phyloP scores from a whole-genome alignment of 2,113 vertebrate genomes.

The Plecturocebus donacophilus region DNA sequence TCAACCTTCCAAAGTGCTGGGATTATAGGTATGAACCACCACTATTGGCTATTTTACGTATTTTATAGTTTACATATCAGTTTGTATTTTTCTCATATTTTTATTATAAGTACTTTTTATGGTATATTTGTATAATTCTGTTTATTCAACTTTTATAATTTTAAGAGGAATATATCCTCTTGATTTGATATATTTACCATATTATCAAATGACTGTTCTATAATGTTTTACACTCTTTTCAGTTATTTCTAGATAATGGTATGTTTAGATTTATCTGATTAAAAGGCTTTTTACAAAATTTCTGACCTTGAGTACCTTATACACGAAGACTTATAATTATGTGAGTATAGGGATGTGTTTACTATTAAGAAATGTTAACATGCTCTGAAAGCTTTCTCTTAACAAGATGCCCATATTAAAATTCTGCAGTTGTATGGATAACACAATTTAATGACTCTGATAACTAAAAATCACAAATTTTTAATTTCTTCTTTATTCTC shows the following conservation, averaged over 20 bases:
- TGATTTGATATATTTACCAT: not conserved
- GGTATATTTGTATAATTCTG: not conserved
- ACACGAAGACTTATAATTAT: not conserved
- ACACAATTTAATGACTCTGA: not conserved
- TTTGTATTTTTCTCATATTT: conserved; percentile 24
- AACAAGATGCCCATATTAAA: not conserved
- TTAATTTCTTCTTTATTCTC: conserved; percentile 3
- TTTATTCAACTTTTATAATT: not conserved
- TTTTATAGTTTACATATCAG: not conserved
- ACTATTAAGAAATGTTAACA: not conserved
- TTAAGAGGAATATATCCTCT: not conserved
- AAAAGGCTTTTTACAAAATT: not conserved
- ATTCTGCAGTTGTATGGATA: not conserved
- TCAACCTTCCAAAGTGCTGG: too few relatives aligned
- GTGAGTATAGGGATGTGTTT: not conserved
- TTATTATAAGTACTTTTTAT: not conserved
- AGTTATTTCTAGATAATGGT: not conserved
- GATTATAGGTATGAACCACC: too few relatives aligned
- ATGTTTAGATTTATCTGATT: not conserved
- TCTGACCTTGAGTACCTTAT: not conserved
- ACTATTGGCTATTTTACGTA: not conserved
- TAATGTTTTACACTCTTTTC: not conserved
- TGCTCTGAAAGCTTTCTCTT: not conserved
- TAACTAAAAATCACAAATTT: conserved; percentile 33
- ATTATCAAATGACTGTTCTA: not conserved